These are phyloP conservation scores for Aelia acuminata DNA, from an alignment of 2,888 invertebrate genomes.

Conservation along the genomic window DNA sequence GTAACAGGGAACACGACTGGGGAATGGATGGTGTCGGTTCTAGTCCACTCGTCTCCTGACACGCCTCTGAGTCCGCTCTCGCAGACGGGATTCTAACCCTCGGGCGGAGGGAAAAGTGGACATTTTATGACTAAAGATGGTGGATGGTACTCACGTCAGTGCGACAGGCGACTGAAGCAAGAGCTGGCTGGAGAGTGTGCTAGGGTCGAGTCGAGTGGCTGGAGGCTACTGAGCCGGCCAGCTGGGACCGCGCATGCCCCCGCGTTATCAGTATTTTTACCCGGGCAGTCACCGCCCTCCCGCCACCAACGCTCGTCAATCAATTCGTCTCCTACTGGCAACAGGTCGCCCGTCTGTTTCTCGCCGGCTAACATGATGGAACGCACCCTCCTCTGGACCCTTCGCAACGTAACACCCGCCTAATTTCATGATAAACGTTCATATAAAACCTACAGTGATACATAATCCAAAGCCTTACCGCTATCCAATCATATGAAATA, in stretches of 20 bases:
- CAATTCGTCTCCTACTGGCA: constrained; percentile 26
- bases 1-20: neutral
- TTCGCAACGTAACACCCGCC: neutral
- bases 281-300: constrained; percentile 49
- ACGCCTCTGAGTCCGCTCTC: neutral
- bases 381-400: neutral
- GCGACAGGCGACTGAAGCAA: constrained; percentile 21
- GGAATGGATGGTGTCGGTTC: neutral
- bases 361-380: constrained; percentile 1
- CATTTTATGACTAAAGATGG: neutral
- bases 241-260: constrained; percentile 29
- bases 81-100: neutral
- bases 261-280: constrained; percentile 45
- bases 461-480: neutral
- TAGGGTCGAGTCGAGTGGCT: neutral
- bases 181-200: constrained; percentile 1
- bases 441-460: neutral
- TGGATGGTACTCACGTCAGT: constrained; percentile 6
- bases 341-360: constrained; percentile 39
- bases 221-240: constrained; percentile 25
- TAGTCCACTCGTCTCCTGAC: neutral
- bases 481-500: neutral
- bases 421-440: neutral
- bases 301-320: constrained; percentile 44
- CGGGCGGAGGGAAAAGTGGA: neutral